Base-by-base conservation (phyloP, 1,140 invertebrate genomes). In the Lerema accius region DNA sequence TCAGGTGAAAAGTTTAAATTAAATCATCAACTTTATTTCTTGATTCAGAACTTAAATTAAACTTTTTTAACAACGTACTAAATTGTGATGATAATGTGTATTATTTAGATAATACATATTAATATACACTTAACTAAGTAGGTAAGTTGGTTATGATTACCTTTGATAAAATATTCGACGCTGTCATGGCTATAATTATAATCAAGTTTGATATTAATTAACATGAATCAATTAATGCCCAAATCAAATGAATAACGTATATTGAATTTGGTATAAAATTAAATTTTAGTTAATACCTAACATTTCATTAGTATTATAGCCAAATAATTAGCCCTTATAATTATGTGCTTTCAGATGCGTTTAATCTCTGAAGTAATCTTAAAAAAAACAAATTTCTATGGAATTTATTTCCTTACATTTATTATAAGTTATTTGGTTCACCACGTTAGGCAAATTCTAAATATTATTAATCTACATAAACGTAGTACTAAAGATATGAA, bases 151-250 rank as follows among this genome's bases (percentile, higher is more conserved):
- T 32, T 16, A n/a, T 42, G 15, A 32, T 46, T n/a, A 48, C 43
- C 46, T 26, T 49, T 46, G 15, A 59, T 43, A 9, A 23, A 23
- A 3, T 32, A 59, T 37, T 46, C 42, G 26, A 17, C 48, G 43
- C 32, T 58, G 49, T 46, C 63, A 53, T 15, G 16, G 10, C 11
- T 37, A 45, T 19, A n/a, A n/a, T n/a, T n/a, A 53, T 50, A 55
- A 65, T 51, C 43, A 11, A 19, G 19, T 67, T 62, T 56, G 42
- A 62, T 58, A 67, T 56, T 56, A 55, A 67, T 67, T 48, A 40
- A 53, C 26, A 23, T 39, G 51, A 58, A 62, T 67, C 53, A 61
- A 67, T 62, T 67, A 67, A 35, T 42, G 37, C 17, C n/a, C 37
- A 43, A 26, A 49, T 50, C 46, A 62, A 62, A 43, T 62, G 58